Evolutionary conservation across 2,888 invertebrate genomes (phyloP), one percentile per base, ranked within the genome.

Genomic region (Acanthococcus lagerstroemiae): DNA sequence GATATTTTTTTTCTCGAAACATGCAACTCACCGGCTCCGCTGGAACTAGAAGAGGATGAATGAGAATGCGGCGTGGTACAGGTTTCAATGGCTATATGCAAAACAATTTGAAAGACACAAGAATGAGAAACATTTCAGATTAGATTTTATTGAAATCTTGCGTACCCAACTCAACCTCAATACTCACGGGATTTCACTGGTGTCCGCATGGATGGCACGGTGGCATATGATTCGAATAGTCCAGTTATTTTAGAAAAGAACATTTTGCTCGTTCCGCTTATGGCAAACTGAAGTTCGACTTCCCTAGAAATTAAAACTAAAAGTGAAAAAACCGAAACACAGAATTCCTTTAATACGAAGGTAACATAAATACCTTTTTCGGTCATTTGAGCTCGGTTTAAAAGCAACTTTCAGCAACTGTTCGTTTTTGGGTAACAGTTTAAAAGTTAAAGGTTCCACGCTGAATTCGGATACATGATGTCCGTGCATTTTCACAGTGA

Each of bases 231-330:
- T 37, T 37, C n/a, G 12, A 37, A n/a, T 1, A 37, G 12, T 37
- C 63, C 63, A 5, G 54, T 52, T 12, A 63, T n/a, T n/a, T 9
- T 15, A 37, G 12, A 37, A 9, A 37, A 30, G 21, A 52, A 30
- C 24, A 12, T 37, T 54, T 63, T 63, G 24, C 44, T 54, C 15
- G 25, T 44, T 15, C 52, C 52, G 27, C 17, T 54, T 6, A 63
- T 21, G 4, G 9, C 44, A 15, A 63, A 44, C 48, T 63, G 37
- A 7, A 63, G 21, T 37, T 63, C 44, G 4, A 52, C 22, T n/a
- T 63, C 54, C 44, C 63, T 63, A n/a, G 0, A 44, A 30, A 26
- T 15, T 24, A 52, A 60, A 50, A 46, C 9, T 55, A 27, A 19
- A 9, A n/a, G n/a, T n/a, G n/a, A n/a, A n/a, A n/a, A n/a, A n/a